phyloP scores from a whole-genome alignment of 2,888 invertebrate species.

The Drosophila limbata region DNA sequence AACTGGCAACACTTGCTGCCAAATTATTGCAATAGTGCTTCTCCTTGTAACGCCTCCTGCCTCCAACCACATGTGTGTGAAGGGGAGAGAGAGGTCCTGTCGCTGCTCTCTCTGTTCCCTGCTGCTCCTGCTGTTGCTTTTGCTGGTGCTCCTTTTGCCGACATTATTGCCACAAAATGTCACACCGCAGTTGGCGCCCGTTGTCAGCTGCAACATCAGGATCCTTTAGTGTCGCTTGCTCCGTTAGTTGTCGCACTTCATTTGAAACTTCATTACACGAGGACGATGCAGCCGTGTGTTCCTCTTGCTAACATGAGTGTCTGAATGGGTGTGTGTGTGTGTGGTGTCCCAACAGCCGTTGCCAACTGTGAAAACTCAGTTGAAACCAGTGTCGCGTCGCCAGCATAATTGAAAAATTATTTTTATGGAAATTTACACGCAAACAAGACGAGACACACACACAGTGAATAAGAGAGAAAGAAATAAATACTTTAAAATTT shows the following conservation, averaged over 20 bases:
- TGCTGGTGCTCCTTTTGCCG: constrained; percentile 28
- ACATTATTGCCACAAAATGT: constrained; percentile 78
- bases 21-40: constrained; percentile 64
- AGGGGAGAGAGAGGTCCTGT: constrained; percentile 7
- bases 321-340: neutral
- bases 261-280: constrained; percentile 77
- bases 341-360: constrained; percentile 49
- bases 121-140: constrained; percentile 1
- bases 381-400: constrained; percentile 43
- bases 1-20: constrained; percentile 68
- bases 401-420: constrained; percentile 75
- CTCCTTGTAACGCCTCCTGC: constrained; percentile 20
- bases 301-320: neutral
- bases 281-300: constrained; percentile 35
- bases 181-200: constrained; percentile 69
- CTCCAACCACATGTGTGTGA: constrained; percentile 34
- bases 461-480: neutral
- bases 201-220: constrained; percentile 25
- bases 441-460: constrained; percentile 25
- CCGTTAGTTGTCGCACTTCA: constrained; percentile 80
- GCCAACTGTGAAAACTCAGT: constrained; percentile 58
- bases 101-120: neutral
- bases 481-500: constrained; percentile 71
- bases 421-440: constrained; percentile 66
- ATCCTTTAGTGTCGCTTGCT: constrained; percentile 53